Percentiles rank a stretch among this genome's conserved stretches.
phyloP scores from a whole-genome alignment of 2,888 invertebrate genomes.

The Anthophora plumipes region DNA sequence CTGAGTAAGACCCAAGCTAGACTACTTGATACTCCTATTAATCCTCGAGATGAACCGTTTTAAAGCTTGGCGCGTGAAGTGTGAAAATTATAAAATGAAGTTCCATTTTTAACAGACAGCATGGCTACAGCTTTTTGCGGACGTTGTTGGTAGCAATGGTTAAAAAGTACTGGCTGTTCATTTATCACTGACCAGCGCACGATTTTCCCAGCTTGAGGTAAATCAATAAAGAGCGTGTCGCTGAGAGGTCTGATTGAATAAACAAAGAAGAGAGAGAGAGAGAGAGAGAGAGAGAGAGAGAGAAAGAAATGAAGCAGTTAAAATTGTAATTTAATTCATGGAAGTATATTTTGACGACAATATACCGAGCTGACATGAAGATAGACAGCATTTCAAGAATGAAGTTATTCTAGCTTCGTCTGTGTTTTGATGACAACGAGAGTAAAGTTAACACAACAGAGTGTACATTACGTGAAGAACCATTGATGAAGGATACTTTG shows the following conservation, averaged over 20 bases:
- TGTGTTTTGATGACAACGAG: neutral
- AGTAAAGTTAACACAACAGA: neutral
- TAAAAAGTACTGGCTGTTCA: neutral
- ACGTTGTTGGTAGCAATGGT: neutral
- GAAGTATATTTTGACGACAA: neutral
- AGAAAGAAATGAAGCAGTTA: neutral
- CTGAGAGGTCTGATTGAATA: neutral
- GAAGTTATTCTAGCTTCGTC: neutral
- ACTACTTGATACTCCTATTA: neutral
- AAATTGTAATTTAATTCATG: neutral
- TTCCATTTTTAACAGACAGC: neutral
- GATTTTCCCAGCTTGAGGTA: neutral
- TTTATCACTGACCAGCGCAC: slow-evolving; percentile 10
- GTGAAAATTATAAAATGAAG: neutral
- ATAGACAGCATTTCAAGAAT: neutral
- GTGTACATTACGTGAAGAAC: slow-evolving; percentile 14
- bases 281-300: neutral
- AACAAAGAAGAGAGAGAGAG: neutral
- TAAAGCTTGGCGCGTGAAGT: neutral
- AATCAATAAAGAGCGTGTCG: neutral
- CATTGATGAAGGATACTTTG: slow-evolving; percentile 24
- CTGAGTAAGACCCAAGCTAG: neutral
- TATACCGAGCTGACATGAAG: neutral
- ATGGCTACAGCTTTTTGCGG: neutral
- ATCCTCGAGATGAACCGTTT: neutral